Percentiles rank a stretch among this genome's conserved stretches.
Evolutionary conservation across 2,888 invertebrate genomes (phyloP).

Genomic region (Hedya salicella): DNA sequence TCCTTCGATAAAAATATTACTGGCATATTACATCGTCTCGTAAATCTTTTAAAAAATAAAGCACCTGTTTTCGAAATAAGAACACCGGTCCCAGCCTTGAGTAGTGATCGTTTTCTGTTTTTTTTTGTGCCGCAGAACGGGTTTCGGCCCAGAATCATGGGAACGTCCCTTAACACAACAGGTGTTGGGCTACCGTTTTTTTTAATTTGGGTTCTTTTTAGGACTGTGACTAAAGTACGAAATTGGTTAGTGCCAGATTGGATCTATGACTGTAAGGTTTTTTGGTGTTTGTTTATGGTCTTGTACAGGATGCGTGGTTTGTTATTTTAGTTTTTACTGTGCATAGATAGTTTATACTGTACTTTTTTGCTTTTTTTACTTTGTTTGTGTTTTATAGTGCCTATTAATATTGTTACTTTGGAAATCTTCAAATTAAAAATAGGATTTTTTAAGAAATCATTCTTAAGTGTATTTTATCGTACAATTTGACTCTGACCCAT

Average conservation of each 20-base stretch:
- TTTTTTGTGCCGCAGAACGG: conserved; percentile 66
- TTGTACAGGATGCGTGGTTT: conserved; percentile 9
- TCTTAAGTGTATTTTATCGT: too few species aligned
- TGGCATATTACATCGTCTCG: conserved; percentile 5
- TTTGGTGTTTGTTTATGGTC: conserved; percentile 29
- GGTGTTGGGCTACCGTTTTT: conserved; percentile 62
- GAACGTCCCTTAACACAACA: conserved; percentile 70
- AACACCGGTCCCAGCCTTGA: conserved; percentile 63
- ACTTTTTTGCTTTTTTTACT: not conserved
- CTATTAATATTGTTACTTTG: too few species aligned
- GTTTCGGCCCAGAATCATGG: conserved; percentile 66
- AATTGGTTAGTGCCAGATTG: conserved; percentile 55
- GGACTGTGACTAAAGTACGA: conserved; percentile 46
- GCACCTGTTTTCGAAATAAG: conserved; percentile 54
- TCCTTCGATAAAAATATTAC: conserved; percentile 15
- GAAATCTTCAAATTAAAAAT: too few species aligned
- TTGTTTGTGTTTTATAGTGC: too few species aligned
- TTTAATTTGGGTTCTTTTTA: conserved; percentile 37
- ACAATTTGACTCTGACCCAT: too few species aligned
- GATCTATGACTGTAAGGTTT: conserved; percentile 51
- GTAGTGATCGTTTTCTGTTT: conserved; percentile 57
- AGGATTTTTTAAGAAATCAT: too few species aligned
- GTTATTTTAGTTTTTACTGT: not conserved
- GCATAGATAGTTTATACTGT: not conserved
- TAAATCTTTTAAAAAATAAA: conserved; percentile 29